phyloP scores from a whole-genome alignment of 1,140 invertebrate genomes.

The Ptiloglossa arizonensis region DNA sequence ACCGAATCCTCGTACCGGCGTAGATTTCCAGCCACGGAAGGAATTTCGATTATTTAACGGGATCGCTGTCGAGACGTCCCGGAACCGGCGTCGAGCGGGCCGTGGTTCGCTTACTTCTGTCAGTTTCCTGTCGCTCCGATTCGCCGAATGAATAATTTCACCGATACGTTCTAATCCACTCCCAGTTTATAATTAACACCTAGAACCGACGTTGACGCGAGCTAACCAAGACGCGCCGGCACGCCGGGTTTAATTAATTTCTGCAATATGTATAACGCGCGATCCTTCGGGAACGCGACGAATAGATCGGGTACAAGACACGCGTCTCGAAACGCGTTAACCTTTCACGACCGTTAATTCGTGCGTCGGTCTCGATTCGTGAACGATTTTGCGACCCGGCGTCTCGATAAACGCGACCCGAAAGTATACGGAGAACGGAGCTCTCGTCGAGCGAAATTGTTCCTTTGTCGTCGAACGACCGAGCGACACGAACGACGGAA shows the following conservation, averaged over 20 bases:
- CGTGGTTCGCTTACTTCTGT: not conserved
- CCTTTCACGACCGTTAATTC: constrained; percentile 32
- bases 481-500: no score
- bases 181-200: constrained; percentile 7
- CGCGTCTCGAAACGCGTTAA: constrained; percentile 10
- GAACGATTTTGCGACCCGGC: no score
- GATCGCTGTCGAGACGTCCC: not conserved
- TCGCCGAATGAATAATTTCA: not conserved
- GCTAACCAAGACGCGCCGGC: constrained; percentile 1
- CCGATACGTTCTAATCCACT: not conserved
- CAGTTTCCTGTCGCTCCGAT: constrained; percentile 7
- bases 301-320: constrained; percentile 36
- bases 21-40: not conserved
- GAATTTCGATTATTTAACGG: not conserved
- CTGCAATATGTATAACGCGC: constrained; percentile 43
- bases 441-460: no score
- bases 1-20: not conserved
- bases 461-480: no score
- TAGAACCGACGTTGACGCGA: constrained; percentile 36
- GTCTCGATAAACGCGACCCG: no score
- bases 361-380: not conserved
- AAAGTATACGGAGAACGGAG: no score
- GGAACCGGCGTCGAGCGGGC: not conserved
- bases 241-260: constrained; percentile 48
- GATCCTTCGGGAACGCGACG: constrained; percentile 19